Evolutionary conservation across 2,113 vertebrate species (phyloP).

Genomic region (Vireo altiloquus): DNA sequence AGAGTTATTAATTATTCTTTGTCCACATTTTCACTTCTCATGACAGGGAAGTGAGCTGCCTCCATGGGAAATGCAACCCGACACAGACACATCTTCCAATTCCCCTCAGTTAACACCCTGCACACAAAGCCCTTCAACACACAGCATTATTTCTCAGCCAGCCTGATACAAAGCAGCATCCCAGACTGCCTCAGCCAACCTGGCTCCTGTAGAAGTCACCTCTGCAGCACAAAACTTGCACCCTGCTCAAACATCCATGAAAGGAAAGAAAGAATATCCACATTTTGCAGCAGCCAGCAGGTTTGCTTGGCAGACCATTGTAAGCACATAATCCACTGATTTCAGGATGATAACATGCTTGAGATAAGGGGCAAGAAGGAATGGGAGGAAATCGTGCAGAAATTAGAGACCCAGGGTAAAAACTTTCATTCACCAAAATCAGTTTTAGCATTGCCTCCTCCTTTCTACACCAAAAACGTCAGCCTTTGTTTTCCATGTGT

Average conservation of each 20-base stretch:
- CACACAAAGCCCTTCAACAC: not conserved
- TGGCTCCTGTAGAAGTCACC: not conserved
- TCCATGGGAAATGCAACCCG: not conserved
- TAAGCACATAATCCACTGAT: not conserved
- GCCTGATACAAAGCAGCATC: not conserved
- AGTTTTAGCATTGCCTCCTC: not conserved
- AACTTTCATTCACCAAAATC: not conserved
- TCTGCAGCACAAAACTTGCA: not conserved
- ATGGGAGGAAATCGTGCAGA: not conserved
- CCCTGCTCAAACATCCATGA: not conserved
- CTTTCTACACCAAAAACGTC: not conserved
- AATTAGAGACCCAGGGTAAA: not conserved
- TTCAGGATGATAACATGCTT: not conserved
- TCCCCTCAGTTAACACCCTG: not conserved
- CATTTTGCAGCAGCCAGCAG: not conserved
- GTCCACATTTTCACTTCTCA: not conserved
- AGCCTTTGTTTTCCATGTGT: not conserved
- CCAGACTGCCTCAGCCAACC: not conserved
- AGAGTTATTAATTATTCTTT: not conserved
- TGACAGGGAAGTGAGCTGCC: not conserved
- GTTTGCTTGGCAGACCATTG: not conserved
- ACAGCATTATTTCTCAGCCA: not conserved
- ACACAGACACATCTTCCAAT: not conserved
- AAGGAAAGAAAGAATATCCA: not conserved
- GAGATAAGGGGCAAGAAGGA: not conserved